Evolutionary conservation across 2,797 vertebrate genomes (phyloP), one percentile per base, ranked within the genome.

Genomic region (Melanotaenia parkinsoni): DNA sequence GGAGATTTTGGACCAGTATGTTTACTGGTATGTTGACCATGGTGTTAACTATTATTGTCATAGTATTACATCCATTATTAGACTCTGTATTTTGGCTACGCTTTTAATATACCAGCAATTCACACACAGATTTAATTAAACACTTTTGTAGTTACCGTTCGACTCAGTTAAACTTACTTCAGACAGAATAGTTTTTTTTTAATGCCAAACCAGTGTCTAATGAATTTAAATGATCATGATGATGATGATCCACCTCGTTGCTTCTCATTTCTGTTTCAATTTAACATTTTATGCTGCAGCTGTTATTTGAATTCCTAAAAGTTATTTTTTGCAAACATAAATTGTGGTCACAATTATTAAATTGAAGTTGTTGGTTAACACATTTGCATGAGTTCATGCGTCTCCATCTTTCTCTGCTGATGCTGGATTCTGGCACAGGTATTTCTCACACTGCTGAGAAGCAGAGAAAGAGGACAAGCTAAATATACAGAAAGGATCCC

Each of bases 371-470:
- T 53, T 53, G 5, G 1, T 20, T 8, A 22, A 51, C 3, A 10
- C 50, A 51, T 24, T 24, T 53, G 24, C 43, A 37, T 0, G 24
- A 32, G 54, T 38, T 58, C 51, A 10, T 67, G 40, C 50, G 0
- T 59, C 20, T 77, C 38, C 40, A 30, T 77, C 22, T 68, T 18
- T 74, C 78, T 75, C 58, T 72, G 74, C 58, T 64, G 82, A 37
- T 72, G 66, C 75, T 65, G 74, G 40, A 63, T 72, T 72, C 70
- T 56, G 70, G 47, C 53, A 86, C 82, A 82, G 90, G 76, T 90
- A 95, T 95, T 95, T 96, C 91, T 95, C 92, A 95, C 89, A 77
- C 67, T 79, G 86, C 64, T 90, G 93, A 90, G 83, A 91, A 81
- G 77, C 77, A 60, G 71, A 89, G 77, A 70, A 18, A 1, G 64